These are phyloP conservation scores for Bombus confusus DNA, from an alignment of 1,140 invertebrate genomes.

Conservation along the genomic window DNA sequence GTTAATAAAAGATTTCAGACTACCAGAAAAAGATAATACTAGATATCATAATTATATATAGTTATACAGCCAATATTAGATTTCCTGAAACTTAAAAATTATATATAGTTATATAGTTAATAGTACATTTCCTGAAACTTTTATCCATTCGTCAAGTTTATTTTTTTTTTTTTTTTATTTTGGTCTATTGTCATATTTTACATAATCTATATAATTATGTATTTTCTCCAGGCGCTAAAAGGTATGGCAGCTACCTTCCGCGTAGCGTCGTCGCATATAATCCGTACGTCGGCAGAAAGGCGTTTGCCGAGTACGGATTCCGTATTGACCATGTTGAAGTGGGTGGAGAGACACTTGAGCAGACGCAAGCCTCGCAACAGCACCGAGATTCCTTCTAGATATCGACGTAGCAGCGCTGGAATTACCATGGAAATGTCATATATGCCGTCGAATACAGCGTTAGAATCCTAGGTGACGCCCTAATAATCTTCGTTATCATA, in stretches of 20 bases:
- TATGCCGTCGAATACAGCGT: constrained; percentile 57
- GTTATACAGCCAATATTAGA: no score
- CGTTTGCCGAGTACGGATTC: constrained; percentile 93
- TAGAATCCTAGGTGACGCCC: constrained; percentile 62
- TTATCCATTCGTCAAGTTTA: background rate
- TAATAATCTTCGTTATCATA: constrained; percentile 26
- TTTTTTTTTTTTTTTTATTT: background rate
- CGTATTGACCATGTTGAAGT: constrained; percentile 93
- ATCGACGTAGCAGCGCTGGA: constrained; percentile 83
- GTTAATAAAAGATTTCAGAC: no score
- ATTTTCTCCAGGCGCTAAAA: constrained; percentile 87
- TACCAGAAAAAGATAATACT: no score
- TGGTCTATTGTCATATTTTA: background rate
- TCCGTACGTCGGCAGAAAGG: constrained; percentile 92
- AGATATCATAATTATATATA: no score
- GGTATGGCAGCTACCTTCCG: constrained; percentile 96
- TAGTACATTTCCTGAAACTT: no score
- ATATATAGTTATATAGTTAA: no score
- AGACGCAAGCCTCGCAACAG: constrained; percentile 86
- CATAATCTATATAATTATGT: background rate
- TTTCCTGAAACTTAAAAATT: no score
- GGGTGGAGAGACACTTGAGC: constrained; percentile 93
- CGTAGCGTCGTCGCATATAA: constrained; percentile 91
- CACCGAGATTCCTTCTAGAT: constrained; percentile 83
- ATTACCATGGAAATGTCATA: constrained; percentile 90